These are phyloP conservation scores for Hystrix cristata DNA, from an alignment of 2,113 vertebrate genomes.

Conservation along the genomic window DNA sequence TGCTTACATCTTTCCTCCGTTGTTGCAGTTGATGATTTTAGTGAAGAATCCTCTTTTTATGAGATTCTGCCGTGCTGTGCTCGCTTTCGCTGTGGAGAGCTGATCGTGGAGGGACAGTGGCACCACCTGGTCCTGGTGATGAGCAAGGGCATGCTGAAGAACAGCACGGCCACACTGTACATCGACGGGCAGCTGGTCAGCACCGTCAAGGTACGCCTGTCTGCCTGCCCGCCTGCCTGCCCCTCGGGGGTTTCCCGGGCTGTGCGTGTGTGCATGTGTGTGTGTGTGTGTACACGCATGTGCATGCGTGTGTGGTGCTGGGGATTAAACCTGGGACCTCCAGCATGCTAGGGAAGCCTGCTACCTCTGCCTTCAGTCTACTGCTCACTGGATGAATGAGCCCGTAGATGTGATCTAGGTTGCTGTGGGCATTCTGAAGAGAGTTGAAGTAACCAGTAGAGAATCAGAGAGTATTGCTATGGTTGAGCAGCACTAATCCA, in stretches of 20 bases:
- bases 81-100: conserved; percentile 97
- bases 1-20: conserved; percentile 39
- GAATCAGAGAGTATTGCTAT: background rate
- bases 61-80: conserved; percentile 99
- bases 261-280: background rate
- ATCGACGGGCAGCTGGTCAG: conserved; percentile 96
- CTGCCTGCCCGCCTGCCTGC: background rate
- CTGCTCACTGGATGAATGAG: background rate
- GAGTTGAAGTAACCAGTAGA: background rate
- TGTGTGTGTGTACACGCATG: accelerated
- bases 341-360: background rate
- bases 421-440: background rate
- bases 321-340: background rate
- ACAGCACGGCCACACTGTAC: conserved; percentile 97
- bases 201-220: conserved; percentile 95
- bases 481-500: background rate
- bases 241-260: background rate
- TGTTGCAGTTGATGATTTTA: conserved; percentile 95
- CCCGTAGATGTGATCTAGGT: background rate
- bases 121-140: conserved; percentile 98
- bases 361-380: background rate
- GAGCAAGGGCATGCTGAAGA: conserved; percentile 99
- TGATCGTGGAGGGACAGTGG: conserved; percentile 98
- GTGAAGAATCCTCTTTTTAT: conserved; percentile 97
- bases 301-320: background rate